Evolutionary conservation across 1,140 invertebrate species (phyloP).

Genomic region (Orchestia grillus): DNA sequence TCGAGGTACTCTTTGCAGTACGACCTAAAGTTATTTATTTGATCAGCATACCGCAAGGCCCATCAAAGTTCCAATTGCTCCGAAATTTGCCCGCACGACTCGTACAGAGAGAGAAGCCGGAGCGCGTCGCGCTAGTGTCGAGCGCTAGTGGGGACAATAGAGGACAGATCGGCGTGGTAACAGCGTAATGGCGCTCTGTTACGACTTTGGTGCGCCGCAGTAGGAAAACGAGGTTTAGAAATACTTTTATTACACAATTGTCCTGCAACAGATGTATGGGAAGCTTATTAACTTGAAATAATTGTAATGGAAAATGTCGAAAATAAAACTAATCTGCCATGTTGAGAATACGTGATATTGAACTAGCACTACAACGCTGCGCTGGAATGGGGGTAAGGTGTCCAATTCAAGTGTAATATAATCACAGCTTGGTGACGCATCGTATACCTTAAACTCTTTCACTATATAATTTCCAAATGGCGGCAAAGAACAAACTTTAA

Average conservation of each 20-base stretch:
- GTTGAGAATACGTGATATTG: not conserved
- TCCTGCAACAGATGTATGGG: not conserved
- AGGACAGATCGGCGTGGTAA: too few species aligned
- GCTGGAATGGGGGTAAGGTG: not conserved
- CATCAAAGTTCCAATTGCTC: not conserved
- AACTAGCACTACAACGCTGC: not conserved
- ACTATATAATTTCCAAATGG: too few species aligned
- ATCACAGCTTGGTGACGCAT: too few species aligned
- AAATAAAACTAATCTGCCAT: not conserved
- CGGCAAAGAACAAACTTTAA: too few species aligned
- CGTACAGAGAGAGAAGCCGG: not conserved
- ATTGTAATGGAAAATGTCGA: not conserved
- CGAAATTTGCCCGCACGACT: not conserved
- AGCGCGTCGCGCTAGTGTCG: not conserved
- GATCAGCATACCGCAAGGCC: not conserved
- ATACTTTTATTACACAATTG: not conserved
- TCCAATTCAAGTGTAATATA: too few species aligned
- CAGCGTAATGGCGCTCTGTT: not conserved
- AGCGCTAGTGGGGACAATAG: not conserved
- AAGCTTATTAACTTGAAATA: not conserved
- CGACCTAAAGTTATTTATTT: not conserved
- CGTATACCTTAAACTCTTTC: too few species aligned
- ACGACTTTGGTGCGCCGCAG: not conserved
- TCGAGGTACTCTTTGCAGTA: not conserved
- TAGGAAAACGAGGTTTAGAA: not conserved